These are phyloP conservation scores for Diabrotica virgifera DNA, from an alignment of 1,140 invertebrate genomes.

Conservation along the genomic window DNA sequence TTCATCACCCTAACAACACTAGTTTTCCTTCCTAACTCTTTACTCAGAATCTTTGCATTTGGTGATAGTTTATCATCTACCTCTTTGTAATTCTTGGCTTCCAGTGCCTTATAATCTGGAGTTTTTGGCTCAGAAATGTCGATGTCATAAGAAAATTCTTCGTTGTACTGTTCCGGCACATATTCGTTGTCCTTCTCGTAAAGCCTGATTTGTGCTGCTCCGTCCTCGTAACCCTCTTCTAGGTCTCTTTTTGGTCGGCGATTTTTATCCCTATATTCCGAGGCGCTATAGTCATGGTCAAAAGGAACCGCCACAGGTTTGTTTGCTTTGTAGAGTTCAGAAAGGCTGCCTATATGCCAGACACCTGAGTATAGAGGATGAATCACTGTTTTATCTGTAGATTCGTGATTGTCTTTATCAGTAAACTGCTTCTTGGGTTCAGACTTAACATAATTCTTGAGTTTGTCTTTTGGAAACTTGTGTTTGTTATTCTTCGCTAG, in stretches of 20 bases:
- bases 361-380: conserved; percentile 15
- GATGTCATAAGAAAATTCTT: not conserved
- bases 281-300: conserved; percentile 16
- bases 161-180: conserved; percentile 9
- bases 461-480: not conserved
- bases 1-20: not conserved
- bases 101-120: conserved; percentile 8
- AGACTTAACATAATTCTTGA: not conserved
- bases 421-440: conserved; percentile 6
- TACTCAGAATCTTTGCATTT: conserved; percentile 10
- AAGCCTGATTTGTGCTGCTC: not conserved
- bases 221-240: not conserved
- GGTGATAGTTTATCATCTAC: conserved; percentile 10
- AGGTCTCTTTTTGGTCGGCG: not conserved
- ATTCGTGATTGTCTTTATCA: conserved; percentile 9
- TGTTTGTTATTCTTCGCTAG: not conserved
- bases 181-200: conserved; percentile 7
- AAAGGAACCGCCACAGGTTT: conserved; percentile 17
- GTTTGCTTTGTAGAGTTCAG: conserved; percentile 12
- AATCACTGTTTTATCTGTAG: conserved; percentile 10
- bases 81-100: not conserved
- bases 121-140: conserved; percentile 7
- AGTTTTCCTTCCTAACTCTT: conserved; percentile 12
- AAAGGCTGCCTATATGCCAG: not conserved
- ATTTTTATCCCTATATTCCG: conserved; percentile 6